Conservation (phyloP, 2,888 invertebrate genomes). For the Conus canariensis region DNA sequence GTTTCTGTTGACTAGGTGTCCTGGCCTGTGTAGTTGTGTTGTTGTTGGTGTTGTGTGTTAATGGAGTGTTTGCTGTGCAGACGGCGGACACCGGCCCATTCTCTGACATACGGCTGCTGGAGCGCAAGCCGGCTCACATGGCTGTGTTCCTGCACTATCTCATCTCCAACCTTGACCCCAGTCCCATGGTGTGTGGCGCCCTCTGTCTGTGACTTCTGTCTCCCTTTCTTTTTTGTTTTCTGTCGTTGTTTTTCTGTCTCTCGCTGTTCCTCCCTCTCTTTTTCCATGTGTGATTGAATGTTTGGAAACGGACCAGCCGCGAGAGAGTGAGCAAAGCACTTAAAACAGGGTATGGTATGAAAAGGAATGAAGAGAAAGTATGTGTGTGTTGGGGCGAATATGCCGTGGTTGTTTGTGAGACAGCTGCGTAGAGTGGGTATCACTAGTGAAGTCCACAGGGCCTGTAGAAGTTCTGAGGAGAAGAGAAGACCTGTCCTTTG, state of each 20-base stretch:
- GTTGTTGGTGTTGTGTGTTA: neutral
- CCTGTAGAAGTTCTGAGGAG: no score
- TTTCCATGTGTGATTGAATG: neutral
- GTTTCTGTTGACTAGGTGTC: no score
- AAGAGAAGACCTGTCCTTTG: no score
- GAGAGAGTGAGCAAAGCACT: no score
- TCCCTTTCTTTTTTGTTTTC: neutral
- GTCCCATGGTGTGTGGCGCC: conserved; percentile 77
- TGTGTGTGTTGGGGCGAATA: no score
- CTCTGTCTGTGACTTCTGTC: neutral
- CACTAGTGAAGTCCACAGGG: no score
- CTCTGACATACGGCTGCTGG: conserved; percentile 88
- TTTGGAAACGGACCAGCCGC: neutral
- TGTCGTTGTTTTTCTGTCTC: neutral
- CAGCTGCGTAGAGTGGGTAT: no score
- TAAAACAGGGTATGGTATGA: no score
- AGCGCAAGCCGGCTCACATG: conserved; percentile 92
- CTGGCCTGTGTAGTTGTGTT: neutral
- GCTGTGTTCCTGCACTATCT: conserved; percentile 97
- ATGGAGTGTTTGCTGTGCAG: conserved; percentile 50
- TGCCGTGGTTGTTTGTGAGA: no score
- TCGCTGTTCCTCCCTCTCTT: neutral
- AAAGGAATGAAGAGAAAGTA: no score
- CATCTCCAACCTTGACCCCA: conserved; percentile 90
- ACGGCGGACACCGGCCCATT: conserved; percentile 83